phyloP scores from a whole-genome alignment of 2,113 vertebrate genomes.

The Gavialis gangeticus region DNA sequence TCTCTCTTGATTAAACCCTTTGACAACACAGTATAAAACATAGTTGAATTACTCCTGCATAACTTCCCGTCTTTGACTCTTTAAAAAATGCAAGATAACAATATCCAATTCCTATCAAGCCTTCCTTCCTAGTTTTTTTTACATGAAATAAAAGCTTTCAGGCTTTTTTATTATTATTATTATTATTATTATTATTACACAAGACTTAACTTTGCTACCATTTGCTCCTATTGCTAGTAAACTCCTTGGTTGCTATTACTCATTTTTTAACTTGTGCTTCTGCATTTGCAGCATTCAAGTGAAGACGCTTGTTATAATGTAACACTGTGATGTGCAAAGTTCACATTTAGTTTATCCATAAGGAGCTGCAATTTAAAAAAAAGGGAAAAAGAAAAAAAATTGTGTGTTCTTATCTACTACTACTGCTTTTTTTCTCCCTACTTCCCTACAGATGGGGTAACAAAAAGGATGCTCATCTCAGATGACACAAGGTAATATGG shows the following conservation, averaged over 20 bases:
- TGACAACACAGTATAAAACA: conserved; percentile 1
- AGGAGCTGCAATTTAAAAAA: background rate
- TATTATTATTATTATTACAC: background rate
- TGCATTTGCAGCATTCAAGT: background rate
- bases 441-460: background rate
- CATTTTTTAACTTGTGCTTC: background rate
- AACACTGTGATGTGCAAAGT: background rate
- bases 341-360: background rate
- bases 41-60: background rate
- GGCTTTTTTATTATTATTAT: background rate
- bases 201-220: background rate
- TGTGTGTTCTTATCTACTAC: background rate
- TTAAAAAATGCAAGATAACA: background rate
- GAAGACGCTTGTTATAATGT: background rate
- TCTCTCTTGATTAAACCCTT: background rate
- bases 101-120: background rate
- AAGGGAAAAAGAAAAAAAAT: background rate
- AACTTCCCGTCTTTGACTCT: background rate
- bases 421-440: background rate
- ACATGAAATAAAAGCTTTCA: background rate
- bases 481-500: background rate
- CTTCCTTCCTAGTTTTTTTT: too few species aligned
- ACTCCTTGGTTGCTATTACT: background rate
- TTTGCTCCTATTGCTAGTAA: background rate
- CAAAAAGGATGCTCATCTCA: background rate